Base-by-base conservation (phyloP, 2,797 vertebrate genomes). In the Microctenopoma lineatum region DNA sequence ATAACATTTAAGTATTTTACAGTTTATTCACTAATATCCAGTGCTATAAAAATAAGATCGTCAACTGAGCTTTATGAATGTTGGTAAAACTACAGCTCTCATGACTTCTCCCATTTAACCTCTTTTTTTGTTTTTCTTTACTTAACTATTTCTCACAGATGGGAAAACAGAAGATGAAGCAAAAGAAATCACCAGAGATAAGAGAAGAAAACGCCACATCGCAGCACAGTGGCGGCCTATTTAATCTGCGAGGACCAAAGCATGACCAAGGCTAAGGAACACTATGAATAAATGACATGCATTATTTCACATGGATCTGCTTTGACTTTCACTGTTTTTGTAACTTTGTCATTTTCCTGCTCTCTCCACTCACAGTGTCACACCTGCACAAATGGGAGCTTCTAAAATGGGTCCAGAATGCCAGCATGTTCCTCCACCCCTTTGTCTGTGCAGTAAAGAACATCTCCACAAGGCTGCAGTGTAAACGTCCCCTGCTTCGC, bases 251-350 rank as follows among this genome's bases (percentile, higher is more conserved):
- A 69, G 45, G 73, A 75, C 81, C 68, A 84, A 81, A 86, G 82
- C 87, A 86, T 86, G 81, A 87, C 85, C 85, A 88, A 84, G 69
- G 57, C 73, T 45, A 58, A 27, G 55, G 70, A 85, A 84, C 62
- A 65, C 87, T 85, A 89, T 90, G 89, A 91, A 92, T 91, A 91
- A 91, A 90, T 89, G 73, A 86, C 85, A 90, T 87, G 89, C 87
- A 83, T 88, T 90, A 87, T 87, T 90, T 87, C 86, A 84, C 85
- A 68, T 60, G 47, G 64, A 70, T 87, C 71, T 74, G 44, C 77
- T 72, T 58, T 75, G 78, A 86, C 79, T 87, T 83, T 77, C 60
- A 61, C 71, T 70, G 65, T 80, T 87, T 85, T 79, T 71, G 77
- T 81, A 80, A 84, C 81, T 79, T 83, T 80, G 68, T 74, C 67